Percentiles rank a stretch among this genome's conserved stretches.
Evolutionary conservation across 2,113 vertebrate genomes (phyloP).

Genomic region (Dipodomys stephensi): DNA sequence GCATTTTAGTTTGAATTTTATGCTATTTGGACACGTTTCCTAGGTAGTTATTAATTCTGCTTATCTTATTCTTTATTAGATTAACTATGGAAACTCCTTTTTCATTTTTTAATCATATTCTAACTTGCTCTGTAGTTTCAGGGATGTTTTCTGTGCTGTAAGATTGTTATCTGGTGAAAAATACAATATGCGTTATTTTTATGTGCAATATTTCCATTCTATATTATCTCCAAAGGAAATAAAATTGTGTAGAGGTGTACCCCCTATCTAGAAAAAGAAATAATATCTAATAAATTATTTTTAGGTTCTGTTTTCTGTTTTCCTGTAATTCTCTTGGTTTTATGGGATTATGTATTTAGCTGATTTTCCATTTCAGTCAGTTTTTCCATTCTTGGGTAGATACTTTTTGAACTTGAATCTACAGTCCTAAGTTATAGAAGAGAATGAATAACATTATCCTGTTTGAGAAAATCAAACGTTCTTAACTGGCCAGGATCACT

Average conservation of each 20-base stretch:
- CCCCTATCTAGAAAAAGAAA: neutral
- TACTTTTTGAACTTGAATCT: neutral
- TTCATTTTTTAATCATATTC: neutral
- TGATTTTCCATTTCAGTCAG: neutral
- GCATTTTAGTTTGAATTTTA: neutral
- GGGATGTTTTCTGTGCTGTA: neutral
- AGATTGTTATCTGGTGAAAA: constrained; percentile 20
- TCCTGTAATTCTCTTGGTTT: neutral
- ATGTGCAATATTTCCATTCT: neutral
- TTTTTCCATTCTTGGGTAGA: neutral
- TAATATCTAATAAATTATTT: neutral
- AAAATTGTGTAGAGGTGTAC: neutral
- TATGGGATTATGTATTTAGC: neutral
- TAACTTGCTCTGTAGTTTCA: neutral
- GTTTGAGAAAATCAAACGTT: neutral
- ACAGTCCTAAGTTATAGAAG: neutral
- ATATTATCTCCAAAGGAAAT: constrained; percentile 2
- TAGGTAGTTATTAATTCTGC: neutral
- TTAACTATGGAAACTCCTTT: neutral
- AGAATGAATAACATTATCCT: constrained; percentile 20
- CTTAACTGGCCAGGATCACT: neutral
- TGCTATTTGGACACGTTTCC: neutral
- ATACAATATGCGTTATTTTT: neutral
- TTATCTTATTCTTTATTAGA: neutral
- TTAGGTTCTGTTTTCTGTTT: neutral